Percentiles rank a stretch among this genome's conserved stretches.
Evolutionary conservation across 1,140 invertebrate genomes (phyloP).

Genomic region (Drosophila biarmipes): DNA sequence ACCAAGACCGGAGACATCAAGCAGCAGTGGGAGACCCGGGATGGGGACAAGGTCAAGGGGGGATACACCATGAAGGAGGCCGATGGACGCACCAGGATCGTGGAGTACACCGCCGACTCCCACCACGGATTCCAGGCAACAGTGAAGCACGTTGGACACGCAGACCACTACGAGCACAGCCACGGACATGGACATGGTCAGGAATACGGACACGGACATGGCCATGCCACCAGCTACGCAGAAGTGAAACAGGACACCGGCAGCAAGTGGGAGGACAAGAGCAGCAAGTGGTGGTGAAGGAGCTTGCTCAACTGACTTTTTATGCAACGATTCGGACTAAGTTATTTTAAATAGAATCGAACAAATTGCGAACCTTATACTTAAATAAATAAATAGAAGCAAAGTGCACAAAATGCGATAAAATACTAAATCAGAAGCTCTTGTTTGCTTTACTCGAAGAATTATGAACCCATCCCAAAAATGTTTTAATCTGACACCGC

Average conservation of each 20-base stretch:
- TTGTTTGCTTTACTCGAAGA: neutral
- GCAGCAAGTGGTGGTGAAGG: slow-evolving; percentile 59
- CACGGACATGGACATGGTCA: slow-evolving; percentile 36
- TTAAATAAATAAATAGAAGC: slow-evolving; percentile 2
- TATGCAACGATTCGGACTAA: neutral
- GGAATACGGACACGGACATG: slow-evolving; percentile 54
- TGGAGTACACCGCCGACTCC: slow-evolving; percentile 87
- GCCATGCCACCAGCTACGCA: slow-evolving; percentile 73
- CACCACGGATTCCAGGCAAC: slow-evolving; percentile 86
- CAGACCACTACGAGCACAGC: slow-evolving; percentile 70
- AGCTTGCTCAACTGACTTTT: neutral
- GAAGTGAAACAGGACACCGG: slow-evolving; percentile 64
- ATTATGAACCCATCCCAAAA: too few relatives aligned
- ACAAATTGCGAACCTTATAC: slow-evolving; percentile 1
- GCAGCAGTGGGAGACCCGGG: slow-evolving; percentile 87
- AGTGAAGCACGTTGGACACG: slow-evolving; percentile 86
- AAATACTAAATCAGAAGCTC: neutral
- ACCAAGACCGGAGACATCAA: slow-evolving; percentile 90
- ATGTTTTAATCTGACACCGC: too few relatives aligned
- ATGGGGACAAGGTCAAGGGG: slow-evolving; percentile 88
- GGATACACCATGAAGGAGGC: slow-evolving; percentile 87
- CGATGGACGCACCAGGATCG: slow-evolving; percentile 86
- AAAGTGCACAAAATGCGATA: slow-evolving; percentile 24
- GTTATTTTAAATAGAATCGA: slow-evolving; percentile 6
- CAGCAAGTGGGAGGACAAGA: slow-evolving; percentile 62